A percentile compares a stretch with the other conserved stretches of the same genome.
Conservation (phyloP, 2,888 invertebrate genomes). For the Caenorhabditis uteleia region DNA sequence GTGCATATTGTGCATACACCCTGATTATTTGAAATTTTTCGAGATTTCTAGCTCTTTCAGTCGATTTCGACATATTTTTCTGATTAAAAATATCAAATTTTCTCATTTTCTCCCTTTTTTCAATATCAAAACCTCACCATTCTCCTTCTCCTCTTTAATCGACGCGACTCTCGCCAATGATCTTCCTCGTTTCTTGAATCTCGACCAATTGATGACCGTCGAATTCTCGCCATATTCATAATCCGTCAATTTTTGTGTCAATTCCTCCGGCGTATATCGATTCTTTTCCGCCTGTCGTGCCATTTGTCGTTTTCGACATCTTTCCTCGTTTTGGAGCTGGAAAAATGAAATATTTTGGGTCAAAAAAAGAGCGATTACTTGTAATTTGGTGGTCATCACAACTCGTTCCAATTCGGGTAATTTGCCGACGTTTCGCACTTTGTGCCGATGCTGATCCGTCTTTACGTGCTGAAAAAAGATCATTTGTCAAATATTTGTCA, state of each 20-base stretch:
- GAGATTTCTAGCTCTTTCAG: no score
- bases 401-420: conserved; percentile 9
- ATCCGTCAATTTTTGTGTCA: neutral
- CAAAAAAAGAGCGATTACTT: neutral
- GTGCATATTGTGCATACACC: no score
- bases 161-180: no score
- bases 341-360: neutral
- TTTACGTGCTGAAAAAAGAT: conserved; percentile 22
- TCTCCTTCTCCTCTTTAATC: no score
- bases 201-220: conserved; percentile 16
- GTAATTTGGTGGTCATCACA: conserved; percentile 11
- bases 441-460: conserved; percentile 25
- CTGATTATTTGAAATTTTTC: no score
- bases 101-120: no score
- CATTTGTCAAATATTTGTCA: conserved; percentile 7
- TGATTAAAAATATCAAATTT: no score
- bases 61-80: no score
- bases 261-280: neutral
- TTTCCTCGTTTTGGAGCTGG: neutral
- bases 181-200: no score
- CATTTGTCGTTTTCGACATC: conserved; percentile 11
- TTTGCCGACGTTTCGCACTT: conserved; percentile 5
- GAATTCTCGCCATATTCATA: conserved; percentile 8
- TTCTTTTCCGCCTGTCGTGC: neutral
- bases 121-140: no score